These are phyloP conservation scores for Gallinago paraguaiae DNA, from an alignment of 2,113 vertebrate genomes.

Conservation along the genomic window DNA sequence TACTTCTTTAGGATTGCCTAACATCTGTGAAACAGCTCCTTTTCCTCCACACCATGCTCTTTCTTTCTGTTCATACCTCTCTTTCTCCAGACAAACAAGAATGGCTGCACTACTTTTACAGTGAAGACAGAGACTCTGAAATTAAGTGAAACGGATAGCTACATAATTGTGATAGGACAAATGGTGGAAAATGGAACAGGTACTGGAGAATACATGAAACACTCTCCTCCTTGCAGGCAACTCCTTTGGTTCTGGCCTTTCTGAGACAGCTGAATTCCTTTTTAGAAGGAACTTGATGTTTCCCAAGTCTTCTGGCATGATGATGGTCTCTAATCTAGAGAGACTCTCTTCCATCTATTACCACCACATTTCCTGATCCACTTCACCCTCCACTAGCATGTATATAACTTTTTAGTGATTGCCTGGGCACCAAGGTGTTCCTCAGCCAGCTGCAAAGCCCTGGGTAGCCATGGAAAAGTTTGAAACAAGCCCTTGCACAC, in stretches of 20 bases:
- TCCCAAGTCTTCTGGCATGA: neutral
- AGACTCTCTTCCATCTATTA: neutral
- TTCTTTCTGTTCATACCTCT: neutral
- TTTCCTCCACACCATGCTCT: neutral
- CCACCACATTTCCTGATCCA: neutral
- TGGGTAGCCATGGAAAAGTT: neutral
- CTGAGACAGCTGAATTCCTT: neutral
- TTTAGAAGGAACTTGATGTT: neutral
- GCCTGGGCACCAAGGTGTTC: neutral
- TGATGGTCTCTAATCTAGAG: neutral
- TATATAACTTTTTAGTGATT: neutral
- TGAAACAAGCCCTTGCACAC: neutral
- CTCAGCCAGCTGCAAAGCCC: neutral
- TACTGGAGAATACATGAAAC: neutral
- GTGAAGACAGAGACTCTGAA: constrained; percentile 44
- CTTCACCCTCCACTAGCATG: neutral
- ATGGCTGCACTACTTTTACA: constrained; percentile 40
- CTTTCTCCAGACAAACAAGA: constrained; percentile 46
- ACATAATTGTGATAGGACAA: rapidly evolving
- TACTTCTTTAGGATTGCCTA: neutral
- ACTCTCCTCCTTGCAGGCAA: neutral
- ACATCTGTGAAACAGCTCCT: neutral
- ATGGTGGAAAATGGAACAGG: constrained; percentile 69
- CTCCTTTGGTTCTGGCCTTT: neutral
- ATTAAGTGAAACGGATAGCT: neutral